Base-by-base conservation (phyloP, 2,797 vertebrate species). In the Sebastes hubbsi region DNA sequence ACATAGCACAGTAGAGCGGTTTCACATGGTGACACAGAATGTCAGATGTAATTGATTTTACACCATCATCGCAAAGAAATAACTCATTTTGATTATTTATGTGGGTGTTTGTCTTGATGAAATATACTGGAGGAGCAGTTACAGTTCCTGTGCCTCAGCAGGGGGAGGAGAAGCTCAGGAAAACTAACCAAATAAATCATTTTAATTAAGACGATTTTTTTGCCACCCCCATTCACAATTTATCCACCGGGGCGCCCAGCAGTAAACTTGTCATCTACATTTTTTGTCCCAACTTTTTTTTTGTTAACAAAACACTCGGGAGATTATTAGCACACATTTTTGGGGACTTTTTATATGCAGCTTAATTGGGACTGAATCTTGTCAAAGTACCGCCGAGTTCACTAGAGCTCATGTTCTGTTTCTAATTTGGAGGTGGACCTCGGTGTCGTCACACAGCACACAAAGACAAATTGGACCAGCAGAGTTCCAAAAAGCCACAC, bases 141-240 rank as follows among this genome's bases (percentile, higher is more conserved):
- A 16, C 6, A 38, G 60, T 38, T 36, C 1, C 5, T 16, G 30
- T 4, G 52, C 2, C 70, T 73, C 71, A 62, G 71, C 71, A 74
- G 67, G 62, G 18, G 49, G 46, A 63, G 27, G 7, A 68, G 7
- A 56, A 8, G 24, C 29, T 72, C 16, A 42, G 38, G 49, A 22
- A 72, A 71, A 69, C 14, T 27, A 22, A 30, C 13, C 65, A 60
- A 66, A 71, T 81, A 82, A 79, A 82, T 85, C 52, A 34, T 56
- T 76, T 49, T 76, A 86, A 88, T 81, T 72, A 76, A 78, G 59
- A 70, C 10, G 6, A 22, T 69, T 77, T 46, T 42, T 82, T 61
- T 29, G 30, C 29, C 20, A 27, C 5, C 30, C 13, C 5, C 5
- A 55, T 60, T 69, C 20, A 70, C 36, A 76, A 55, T 52, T 27